Conservation (phyloP, 2,888 invertebrate species). For the Drepana falcataria region DNA sequence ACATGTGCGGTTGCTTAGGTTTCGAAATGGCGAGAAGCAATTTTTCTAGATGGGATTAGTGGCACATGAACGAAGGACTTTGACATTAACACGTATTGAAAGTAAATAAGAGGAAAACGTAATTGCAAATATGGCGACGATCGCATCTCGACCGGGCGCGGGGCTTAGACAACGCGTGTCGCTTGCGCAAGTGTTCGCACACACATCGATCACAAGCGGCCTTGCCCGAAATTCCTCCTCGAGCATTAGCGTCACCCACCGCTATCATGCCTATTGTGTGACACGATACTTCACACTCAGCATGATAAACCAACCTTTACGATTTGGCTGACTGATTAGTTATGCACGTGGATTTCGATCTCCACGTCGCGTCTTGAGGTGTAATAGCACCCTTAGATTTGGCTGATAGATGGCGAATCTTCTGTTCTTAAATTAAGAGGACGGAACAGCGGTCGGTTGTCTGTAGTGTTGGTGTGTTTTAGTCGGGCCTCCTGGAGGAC, state of each 20-base stretch:
- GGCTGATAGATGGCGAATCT: no score
- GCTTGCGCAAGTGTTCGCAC: slow-evolving; percentile 54
- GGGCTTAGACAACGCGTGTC: slow-evolving; percentile 19
- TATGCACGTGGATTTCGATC: no score
- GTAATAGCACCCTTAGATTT: no score
- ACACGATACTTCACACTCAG: neutral
- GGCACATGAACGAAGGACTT: slow-evolving; percentile 40
- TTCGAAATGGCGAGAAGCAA: neutral
- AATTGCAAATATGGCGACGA: slow-evolving; percentile 45
- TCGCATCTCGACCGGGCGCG: slow-evolving; percentile 12
- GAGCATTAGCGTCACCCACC: slow-evolving; percentile 30
- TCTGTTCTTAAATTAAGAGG: no score
- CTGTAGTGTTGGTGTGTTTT: no score
- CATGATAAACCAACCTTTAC: neutral
- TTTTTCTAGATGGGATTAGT: slow-evolving; percentile 17
- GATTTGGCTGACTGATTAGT: no score
- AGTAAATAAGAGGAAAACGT: slow-evolving; percentile 56
- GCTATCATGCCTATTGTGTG: slow-evolving; percentile 8
- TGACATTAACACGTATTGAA: slow-evolving; percentile 47
- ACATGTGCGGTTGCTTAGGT: slow-evolving; percentile 11
- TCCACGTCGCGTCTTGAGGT: no score
- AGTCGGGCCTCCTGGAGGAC: no score
- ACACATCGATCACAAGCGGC: slow-evolving; percentile 59
- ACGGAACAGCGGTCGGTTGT: no score
- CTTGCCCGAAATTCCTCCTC: slow-evolving; percentile 70